Evolutionary conservation across 2,113 vertebrate species (phyloP).

Genomic region (Rhinolophus ferrumequinum): DNA sequence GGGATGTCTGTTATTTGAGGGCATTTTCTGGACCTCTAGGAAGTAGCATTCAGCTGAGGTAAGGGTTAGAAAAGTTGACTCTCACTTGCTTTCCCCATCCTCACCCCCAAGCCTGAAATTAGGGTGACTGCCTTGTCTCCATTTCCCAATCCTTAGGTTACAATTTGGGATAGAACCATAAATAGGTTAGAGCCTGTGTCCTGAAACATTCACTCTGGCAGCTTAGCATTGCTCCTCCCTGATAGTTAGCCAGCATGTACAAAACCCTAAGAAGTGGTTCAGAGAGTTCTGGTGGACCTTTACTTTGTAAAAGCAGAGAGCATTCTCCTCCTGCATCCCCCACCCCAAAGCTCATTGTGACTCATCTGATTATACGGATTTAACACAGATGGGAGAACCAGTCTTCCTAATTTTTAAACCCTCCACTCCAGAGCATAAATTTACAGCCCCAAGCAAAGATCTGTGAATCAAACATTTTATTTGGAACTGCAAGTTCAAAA

Average conservation of each 20-base stretch:
- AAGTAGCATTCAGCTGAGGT: not conserved
- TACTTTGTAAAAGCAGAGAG: not conserved
- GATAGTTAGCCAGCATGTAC: not conserved
- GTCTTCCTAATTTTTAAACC: conserved; percentile 25
- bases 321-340: not conserved
- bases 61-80: not conserved
- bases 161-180: not conserved
- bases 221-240: not conserved
- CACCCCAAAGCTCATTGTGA: not conserved
- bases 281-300: not conserved
- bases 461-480: conserved; percentile 47
- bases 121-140: not conserved
- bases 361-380: conserved; percentile 9
- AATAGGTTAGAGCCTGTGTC: not conserved
- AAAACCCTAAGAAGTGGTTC: not conserved
- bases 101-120: not conserved
- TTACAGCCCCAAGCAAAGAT: conserved; percentile 7
- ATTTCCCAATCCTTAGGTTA: not conserved
- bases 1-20: not conserved
- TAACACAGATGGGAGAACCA: conserved; percentile 10
- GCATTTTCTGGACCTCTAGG: not conserved
- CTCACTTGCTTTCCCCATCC: not conserved
- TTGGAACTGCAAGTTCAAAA: conserved; percentile 30
- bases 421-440: conserved; percentile 7
- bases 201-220: not conserved